phyloP scores from a whole-genome alignment of 2,888 invertebrate species.

The Nowickia ferox region DNA sequence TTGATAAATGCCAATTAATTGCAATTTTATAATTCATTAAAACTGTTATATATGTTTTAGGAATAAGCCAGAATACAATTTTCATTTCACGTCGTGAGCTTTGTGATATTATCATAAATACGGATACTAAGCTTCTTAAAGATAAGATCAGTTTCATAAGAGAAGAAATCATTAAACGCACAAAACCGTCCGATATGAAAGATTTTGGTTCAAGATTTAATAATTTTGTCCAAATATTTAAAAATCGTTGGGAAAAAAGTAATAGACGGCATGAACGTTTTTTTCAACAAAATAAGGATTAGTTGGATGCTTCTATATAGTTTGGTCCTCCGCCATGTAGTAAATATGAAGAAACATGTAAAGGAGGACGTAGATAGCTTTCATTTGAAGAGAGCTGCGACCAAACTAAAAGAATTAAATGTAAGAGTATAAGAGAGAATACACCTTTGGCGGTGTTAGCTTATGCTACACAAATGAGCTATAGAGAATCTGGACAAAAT shows the following conservation, averaged over 20 bases:
- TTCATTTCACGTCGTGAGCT: conserved; percentile 54
- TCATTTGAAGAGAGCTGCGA: conserved; percentile 14
- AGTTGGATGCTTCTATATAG: not conserved
- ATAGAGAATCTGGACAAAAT: conserved; percentile 53
- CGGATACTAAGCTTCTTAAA: not conserved
- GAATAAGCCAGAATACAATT: not conserved
- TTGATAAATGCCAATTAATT: too few species aligned
- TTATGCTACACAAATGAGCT: too few species aligned
- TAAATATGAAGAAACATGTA: too few species aligned
- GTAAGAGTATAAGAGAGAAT: not conserved
- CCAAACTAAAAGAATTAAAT: conserved; percentile 4
- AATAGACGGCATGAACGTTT: not conserved
- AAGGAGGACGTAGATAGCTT: not conserved
- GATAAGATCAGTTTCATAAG: not conserved
- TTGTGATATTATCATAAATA: conserved; percentile 61
- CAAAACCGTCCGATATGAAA: not conserved
- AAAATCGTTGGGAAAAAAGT: not conserved
- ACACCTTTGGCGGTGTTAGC: too few species aligned
- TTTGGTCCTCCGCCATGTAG: not conserved
- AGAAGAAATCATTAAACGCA: not conserved
- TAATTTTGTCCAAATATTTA: not conserved
- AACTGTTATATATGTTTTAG: not conserved
- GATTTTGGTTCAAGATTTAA: too few species aligned
- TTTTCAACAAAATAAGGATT: not conserved
- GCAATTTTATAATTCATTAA: too few species aligned